A percentile compares a stretch with the other conserved stretches of the same genome.
These are phyloP conservation scores for Dysmachus trigonus DNA, from an alignment of 2,888 invertebrate genomes.

Conservation along the genomic window DNA sequence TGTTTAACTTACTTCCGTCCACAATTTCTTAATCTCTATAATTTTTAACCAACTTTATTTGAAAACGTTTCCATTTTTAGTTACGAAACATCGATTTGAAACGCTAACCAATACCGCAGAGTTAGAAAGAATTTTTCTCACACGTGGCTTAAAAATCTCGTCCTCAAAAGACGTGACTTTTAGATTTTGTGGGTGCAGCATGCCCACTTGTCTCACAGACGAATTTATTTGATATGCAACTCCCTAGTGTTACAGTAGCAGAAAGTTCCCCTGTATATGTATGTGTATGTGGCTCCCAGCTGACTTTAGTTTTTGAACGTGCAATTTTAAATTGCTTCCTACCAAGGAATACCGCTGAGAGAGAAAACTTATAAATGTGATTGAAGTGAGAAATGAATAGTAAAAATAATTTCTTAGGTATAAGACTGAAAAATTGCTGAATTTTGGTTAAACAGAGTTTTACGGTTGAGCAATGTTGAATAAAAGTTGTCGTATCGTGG, in stretches of 20 bases:
- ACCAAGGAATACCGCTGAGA: neutral
- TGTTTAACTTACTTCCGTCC: neutral
- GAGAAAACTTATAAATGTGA: neutral
- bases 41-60: neutral
- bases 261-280: neutral
- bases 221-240: neutral
- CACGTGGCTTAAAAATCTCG: constrained; percentile 4
- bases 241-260: neutral
- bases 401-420: neutral
- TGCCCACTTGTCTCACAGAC: neutral
- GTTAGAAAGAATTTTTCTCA: neutral
- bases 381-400: neutral
- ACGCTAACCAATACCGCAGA: neutral
- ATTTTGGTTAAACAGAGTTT: too few species aligned
- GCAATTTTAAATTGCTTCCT: neutral
- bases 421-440: too few species aligned
- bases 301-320: neutral
- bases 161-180: constrained; percentile 1
- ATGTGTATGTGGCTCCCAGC: neutral
- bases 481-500: too few species aligned
- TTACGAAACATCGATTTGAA: neutral
- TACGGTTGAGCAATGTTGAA: too few species aligned
- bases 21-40: neutral
- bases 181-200: neutral
- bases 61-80: neutral